Evolutionary conservation across 2,113 vertebrate species (phyloP), one percentile per base, ranked within the genome.

Genomic region (Gymnorhina tibicen): DNA sequence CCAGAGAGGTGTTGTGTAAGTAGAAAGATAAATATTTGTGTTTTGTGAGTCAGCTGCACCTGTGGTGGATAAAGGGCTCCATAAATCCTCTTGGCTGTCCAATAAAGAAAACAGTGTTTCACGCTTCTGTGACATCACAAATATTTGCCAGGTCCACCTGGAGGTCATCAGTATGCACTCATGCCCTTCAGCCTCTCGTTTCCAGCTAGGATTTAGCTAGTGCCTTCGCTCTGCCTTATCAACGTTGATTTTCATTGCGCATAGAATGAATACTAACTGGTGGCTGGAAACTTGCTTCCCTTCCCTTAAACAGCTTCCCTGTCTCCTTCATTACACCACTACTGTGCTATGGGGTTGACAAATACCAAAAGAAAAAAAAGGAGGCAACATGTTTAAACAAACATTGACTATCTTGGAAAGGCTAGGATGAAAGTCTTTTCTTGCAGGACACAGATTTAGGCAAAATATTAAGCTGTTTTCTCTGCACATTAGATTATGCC

Each of bases 21-120:
- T 85, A 96, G 63, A 91, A 96, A 97, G 95, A 97, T 53, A 98
- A 97, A 97, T 97, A 96, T 97, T 96, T 97, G 96, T 95, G 58
- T 95, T 96, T 97, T 95, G 74, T 59, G 73, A 47, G 52, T 91
- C 27, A 23, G 87, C 85, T 94, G 47, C 85, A 87, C 75, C 95
- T 87, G 44, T 59, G 89, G 62, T 95, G 95, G 78, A 81, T 87
- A 93, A 96, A 87, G 53, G 76, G 83, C 91, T 96, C 95, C 63
- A 81, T 96, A 96, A 97, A 97, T 95, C 80, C 74, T 93, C 77
- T 88, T 91, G 82, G 87, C 93, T 96, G 83, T 91, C 94, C 93
- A 94, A 77, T 88, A 95, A 95, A 92, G 73, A 96, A 96, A 95
- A 94, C 91, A 92, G 30, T 83, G 88, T 78, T 95, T 97, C 92